phyloP scores from a whole-genome alignment of 2,888 invertebrate genomes.

The Trissolcus japonicus region DNA sequence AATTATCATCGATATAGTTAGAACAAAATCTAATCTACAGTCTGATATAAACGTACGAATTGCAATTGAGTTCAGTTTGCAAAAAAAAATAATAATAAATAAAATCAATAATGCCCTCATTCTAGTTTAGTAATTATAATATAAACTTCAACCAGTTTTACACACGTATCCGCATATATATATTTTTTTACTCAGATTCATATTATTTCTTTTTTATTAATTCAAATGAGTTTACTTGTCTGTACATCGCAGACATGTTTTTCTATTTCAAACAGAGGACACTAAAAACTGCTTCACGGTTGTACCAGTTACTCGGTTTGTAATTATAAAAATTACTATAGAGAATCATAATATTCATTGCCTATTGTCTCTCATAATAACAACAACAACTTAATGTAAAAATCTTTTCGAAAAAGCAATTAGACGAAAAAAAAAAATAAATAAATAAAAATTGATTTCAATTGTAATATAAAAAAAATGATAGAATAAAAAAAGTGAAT shows the following conservation, averaged over 20 bases:
- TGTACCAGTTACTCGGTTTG: too few species aligned
- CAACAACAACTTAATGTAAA: too few species aligned
- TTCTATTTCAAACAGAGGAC: not conserved
- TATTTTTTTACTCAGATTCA: slow-evolving; percentile 9
- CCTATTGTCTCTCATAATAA: too few species aligned
- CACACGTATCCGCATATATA: slow-evolving; percentile 19
- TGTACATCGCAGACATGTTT: not conserved
- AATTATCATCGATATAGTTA: slow-evolving; percentile 27
- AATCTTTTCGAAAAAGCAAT: too few species aligned
- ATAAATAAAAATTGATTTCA: too few species aligned
- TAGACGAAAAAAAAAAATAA: too few species aligned
- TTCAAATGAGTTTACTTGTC: not conserved
- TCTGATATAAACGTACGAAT: slow-evolving; percentile 17
- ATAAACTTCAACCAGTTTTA: slow-evolving; percentile 33
- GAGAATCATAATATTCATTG: too few species aligned
- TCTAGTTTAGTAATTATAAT: slow-evolving; percentile 49
- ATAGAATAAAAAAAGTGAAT: not conserved
- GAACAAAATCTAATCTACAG: slow-evolving; percentile 26
- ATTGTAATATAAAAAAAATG: not conserved
- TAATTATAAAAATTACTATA: too few species aligned
- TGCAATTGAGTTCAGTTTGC: slow-evolving; percentile 43
- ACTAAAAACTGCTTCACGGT: too few species aligned
- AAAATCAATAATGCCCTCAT: slow-evolving; percentile 39
- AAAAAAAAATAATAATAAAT: slow-evolving; percentile 29
- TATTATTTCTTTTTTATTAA: not conserved